phyloP scores from a whole-genome alignment of 2,797 vertebrate species.

The Chiropotes sagulatus region DNA sequence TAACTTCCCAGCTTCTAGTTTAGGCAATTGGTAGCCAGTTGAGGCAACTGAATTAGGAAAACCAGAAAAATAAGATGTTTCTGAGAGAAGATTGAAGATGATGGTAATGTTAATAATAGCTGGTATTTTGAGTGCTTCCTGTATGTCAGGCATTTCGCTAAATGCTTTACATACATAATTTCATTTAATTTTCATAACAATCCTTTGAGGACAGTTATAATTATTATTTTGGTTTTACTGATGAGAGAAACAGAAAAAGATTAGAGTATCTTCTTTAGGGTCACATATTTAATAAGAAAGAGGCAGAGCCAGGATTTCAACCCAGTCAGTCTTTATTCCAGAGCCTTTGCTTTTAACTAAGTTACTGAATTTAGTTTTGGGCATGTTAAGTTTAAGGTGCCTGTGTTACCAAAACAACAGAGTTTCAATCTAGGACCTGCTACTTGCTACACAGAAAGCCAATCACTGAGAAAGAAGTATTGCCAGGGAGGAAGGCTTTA shows the following conservation, averaged over 20 bases:
- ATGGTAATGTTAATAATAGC: not conserved
- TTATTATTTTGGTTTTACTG: conserved; percentile 25
- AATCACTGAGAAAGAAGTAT: too few species aligned
- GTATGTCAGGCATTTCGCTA: not conserved
- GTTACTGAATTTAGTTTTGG: not conserved
- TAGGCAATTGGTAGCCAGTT: not conserved
- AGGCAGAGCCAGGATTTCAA: not conserved
- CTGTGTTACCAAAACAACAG: too few species aligned
- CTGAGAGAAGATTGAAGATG: not conserved
- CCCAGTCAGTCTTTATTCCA: not conserved
- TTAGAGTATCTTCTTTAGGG: not conserved
- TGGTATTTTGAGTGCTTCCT: not conserved
- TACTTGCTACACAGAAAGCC: too few species aligned
- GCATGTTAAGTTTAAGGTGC: not conserved
- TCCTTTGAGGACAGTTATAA: not conserved
- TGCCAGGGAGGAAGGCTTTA: too few species aligned
- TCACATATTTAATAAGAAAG: conserved; percentile 37
- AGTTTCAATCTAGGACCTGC: too few species aligned
- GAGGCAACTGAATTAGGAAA: not conserved
- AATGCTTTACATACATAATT: not conserved
- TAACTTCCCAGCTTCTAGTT: not conserved
- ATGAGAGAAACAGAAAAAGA: conserved; percentile 10
- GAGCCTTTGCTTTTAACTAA: not conserved
- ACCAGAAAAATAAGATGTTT: not conserved
- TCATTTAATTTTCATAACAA: not conserved